phyloP scores from a whole-genome alignment of 2,113 vertebrate genomes.

The Bostrychus sinensis region DNA sequence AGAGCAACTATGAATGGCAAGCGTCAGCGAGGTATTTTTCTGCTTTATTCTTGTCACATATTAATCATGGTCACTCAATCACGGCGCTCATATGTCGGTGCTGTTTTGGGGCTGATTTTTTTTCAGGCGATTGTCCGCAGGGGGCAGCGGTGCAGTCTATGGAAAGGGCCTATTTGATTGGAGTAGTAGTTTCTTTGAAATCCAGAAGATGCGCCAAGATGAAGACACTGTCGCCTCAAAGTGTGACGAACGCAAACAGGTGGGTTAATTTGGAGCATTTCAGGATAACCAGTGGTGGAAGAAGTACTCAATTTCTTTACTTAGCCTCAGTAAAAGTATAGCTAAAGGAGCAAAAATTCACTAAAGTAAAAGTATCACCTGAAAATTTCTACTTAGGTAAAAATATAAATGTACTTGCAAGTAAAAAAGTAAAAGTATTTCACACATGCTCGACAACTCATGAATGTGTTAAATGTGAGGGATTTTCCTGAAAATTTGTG shows the following conservation, averaged over 20 bases:
- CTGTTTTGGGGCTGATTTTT: background rate
- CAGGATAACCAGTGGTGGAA: too few species aligned
- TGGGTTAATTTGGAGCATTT: background rate
- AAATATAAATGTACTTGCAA: too few species aligned
- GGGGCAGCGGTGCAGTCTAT: background rate
- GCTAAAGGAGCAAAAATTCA: too few species aligned
- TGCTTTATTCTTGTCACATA: background rate
- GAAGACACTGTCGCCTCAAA: background rate
- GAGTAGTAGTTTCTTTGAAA: constrained; percentile 7
- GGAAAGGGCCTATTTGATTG: background rate
- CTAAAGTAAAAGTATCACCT: too few species aligned
- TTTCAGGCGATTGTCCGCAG: background rate
- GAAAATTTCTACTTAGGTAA: too few species aligned
- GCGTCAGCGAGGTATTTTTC: background rate
- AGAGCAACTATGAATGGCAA: too few species aligned
- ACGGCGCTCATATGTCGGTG: background rate
- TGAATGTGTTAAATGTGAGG: too few species aligned
- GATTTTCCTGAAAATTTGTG: too few species aligned
- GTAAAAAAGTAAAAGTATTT: too few species aligned
- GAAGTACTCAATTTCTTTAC: too few species aligned
- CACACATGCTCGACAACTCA: too few species aligned
- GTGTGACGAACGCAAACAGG: background rate
- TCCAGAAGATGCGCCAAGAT: background rate
- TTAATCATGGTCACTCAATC: background rate
- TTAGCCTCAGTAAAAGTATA: too few species aligned